These are phyloP conservation scores for human (Homo sapiens) DNA, from an alignment of 2,113 vertebrate genomes.

Conservation along the genomic window DNA sequence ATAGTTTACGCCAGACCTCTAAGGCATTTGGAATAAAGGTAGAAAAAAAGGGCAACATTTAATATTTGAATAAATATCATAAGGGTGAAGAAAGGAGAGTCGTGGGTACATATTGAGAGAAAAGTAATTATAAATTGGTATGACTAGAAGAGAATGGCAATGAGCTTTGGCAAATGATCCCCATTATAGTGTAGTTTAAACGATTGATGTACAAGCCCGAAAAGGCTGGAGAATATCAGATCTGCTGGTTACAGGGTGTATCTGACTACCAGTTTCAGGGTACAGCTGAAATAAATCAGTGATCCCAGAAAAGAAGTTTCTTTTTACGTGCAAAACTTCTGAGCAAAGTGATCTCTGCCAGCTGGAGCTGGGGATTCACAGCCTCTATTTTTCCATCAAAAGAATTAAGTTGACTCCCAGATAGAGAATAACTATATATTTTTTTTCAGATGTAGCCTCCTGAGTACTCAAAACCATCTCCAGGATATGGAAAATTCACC, in stretches of 20 bases:
- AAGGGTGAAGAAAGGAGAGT: background rate
- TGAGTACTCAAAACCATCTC: background rate
- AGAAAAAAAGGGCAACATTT: background rate
- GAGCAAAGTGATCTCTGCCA: slow-evolving; percentile 2
- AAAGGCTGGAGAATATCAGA: background rate
- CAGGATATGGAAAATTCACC: slow-evolving; percentile 21
- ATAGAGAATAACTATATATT: background rate
- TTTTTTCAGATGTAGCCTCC: background rate
- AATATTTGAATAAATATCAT: background rate
- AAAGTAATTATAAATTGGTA: background rate
- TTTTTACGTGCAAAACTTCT: slow-evolving; percentile 44
- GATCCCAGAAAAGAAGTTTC: background rate
- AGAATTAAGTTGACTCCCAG: background rate
- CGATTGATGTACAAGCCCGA: background rate
- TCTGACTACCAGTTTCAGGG: background rate
- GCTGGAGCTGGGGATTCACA: background rate
- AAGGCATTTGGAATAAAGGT: background rate
- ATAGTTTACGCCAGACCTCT: background rate
- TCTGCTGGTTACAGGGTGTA: background rate
- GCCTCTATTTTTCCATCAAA: background rate
- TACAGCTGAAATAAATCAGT: slow-evolving; percentile 13
- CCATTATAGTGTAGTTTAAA: background rate
- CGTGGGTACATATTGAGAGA: background rate
- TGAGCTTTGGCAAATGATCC: background rate
- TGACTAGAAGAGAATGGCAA: background rate